Base-by-base conservation (phyloP, 1,140 invertebrate species). In the Bombus ignitus region DNA sequence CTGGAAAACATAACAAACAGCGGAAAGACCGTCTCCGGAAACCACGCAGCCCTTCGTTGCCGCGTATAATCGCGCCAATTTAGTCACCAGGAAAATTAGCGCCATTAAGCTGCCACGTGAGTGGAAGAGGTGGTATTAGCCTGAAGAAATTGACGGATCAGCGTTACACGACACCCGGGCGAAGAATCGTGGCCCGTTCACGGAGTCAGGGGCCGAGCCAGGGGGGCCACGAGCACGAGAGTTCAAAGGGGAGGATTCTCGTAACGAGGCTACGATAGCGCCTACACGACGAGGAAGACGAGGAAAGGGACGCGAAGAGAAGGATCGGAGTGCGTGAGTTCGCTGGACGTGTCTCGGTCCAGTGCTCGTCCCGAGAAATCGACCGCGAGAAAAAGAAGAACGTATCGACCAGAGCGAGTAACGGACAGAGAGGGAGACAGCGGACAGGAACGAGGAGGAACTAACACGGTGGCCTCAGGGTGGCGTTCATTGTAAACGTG, bases 401-500 rank as follows among this genome's bases (percentile, higher is more conserved):
- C 42, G 62, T 53, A 66, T 57, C 53, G 70, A n/a, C 28, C 57
- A 66, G 57, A 79, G 39, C 42, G 79, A 73, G 35, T 65, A 62
- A 53, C 42, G 44, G 53, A 65, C 35, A 39, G 78, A 82, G 87
- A 70, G 39, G 32, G 85, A 79, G 71, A 32, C 25, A 83, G 42
- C 73, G 81, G 82, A 71, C 66, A 87, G 76, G 81, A 85, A 89
- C 77, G 81, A 81, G 89, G 88, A 76, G 72, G 83, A 91, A 87
- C 88, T 83, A 89, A 91, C 77, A 88, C 83, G 87, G 89, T 91
- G 90, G 90, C 90, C 90, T 84, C 85, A 73, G 90, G 90, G 90
- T 91, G 85, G 89, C 76, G 84, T 90, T 68, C 65, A 73, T 32
- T 88, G 81, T 80, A 76, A 76, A 83, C 68, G 87, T 81, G 87